Conservation (phyloP, 2,113 vertebrate genomes). For the Progne subis region DNA sequence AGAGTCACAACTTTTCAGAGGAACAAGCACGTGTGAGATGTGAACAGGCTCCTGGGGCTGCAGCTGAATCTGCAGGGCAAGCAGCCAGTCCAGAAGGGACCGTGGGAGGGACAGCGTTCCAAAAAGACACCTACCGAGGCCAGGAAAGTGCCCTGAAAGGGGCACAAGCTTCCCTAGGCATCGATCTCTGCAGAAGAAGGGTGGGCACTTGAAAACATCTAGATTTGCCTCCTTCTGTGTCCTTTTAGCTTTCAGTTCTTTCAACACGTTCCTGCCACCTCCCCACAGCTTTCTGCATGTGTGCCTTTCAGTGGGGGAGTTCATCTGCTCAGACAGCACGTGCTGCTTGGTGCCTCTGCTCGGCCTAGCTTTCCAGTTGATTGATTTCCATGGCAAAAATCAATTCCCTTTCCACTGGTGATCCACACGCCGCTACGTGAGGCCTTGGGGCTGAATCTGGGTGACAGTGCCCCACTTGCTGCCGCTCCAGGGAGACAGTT, state of each 20-base stretch:
- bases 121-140: background rate
- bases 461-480: background rate
- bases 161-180: background rate
- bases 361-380: background rate
- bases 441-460: background rate
- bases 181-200: background rate
- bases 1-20: background rate
- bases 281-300: background rate
- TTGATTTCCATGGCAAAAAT: background rate
- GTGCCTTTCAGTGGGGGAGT: background rate
- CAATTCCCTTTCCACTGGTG: background rate
- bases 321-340: background rate
- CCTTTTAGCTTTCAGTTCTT: background rate
- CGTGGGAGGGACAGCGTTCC: background rate
- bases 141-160: background rate
- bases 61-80: background rate
- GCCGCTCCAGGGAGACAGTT: background rate
- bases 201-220: background rate
- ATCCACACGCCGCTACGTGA: background rate
- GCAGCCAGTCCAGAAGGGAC: background rate
- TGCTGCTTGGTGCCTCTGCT: background rate
- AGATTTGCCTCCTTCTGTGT: background rate
- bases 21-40: rapidly evolving
- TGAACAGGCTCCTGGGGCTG: background rate
- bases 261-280: background rate